Percentiles rank a stretch among this genome's conserved stretches.
Conservation (phyloP, 37 sponge, comb jelly and placozoan genomes). For the Diacarnus erythraeanus region DNA sequence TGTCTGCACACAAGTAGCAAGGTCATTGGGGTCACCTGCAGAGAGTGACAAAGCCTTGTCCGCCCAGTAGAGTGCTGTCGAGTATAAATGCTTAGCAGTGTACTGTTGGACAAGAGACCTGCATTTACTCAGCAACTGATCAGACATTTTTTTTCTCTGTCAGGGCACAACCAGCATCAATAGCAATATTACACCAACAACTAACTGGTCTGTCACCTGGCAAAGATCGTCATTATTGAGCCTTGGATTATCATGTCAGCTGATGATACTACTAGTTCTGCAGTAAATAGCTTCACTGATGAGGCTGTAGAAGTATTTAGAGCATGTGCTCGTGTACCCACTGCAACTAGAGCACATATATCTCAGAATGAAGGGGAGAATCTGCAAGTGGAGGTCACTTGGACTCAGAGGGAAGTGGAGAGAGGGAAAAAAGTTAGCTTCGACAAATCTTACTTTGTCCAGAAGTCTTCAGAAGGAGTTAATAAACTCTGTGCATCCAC, state of each 20-base stretch:
- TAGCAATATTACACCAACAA: no score
- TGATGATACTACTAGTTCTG: no score
- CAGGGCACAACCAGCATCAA: background rate
- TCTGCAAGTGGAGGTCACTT: constrained; percentile 41
- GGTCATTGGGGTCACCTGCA: constrained; percentile 47
- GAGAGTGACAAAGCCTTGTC: constrained; percentile 78
- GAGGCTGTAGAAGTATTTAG: constrained; percentile 17
- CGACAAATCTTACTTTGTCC: constrained; percentile 33
- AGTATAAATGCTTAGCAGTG: constrained; percentile 33
- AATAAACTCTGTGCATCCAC: background rate
- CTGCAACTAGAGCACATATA: background rate
- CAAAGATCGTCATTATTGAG: background rate
- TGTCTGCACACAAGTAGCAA: constrained; percentile 33
- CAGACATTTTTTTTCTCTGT: no score
- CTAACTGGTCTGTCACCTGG: no score
- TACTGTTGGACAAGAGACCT: constrained; percentile 53
- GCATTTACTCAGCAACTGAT: background rate
- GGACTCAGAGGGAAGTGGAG: constrained; percentile 71
- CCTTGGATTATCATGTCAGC: background rate
- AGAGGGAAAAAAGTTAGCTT: constrained; percentile 61
- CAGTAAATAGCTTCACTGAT: constrained; percentile 9
- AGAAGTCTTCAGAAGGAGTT: background rate
- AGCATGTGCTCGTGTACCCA: constrained; percentile 20
- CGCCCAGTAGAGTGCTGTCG: constrained; percentile 78
- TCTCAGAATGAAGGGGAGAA: background rate